Conservation (phyloP, 2,888 invertebrate genomes). For the Aplocera efformata region DNA sequence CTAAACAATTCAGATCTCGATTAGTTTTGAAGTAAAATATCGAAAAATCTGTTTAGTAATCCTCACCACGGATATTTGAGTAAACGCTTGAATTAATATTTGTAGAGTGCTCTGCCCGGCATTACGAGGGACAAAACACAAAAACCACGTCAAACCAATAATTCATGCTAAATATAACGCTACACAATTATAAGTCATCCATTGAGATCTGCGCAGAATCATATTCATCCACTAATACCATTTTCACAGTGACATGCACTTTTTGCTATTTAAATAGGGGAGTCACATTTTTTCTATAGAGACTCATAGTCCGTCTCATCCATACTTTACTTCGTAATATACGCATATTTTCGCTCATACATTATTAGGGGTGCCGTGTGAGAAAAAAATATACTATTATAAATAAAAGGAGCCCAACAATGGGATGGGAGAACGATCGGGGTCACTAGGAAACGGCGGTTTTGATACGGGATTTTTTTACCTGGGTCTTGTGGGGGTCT, state of each 20-base stretch:
- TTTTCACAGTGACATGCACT: slow-evolving; percentile 77
- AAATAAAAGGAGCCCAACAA: slow-evolving; percentile 75
- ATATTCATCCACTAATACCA: slow-evolving; percentile 77
- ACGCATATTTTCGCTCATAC: slow-evolving; percentile 77
- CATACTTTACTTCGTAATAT: slow-evolving; percentile 54
- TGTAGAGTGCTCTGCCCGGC: slow-evolving; percentile 9
- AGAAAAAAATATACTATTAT: slow-evolving; percentile 79
- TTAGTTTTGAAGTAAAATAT: neutral
- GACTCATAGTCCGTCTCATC: slow-evolving; percentile 33
- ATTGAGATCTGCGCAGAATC: slow-evolving; percentile 72
- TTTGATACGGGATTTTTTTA: slow-evolving; percentile 79
- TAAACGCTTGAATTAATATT: slow-evolving; percentile 11
- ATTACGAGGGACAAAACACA: slow-evolving; percentile 32
- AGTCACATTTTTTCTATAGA: slow-evolving; percentile 69
- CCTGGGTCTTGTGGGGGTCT: slow-evolving; percentile 67
- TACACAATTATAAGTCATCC: slow-evolving; percentile 78
- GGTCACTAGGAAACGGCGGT: slow-evolving; percentile 81
- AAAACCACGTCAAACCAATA: slow-evolving; percentile 74
- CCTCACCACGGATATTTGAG: neutral
- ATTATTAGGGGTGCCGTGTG: slow-evolving; percentile 77
- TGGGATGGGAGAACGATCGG: slow-evolving; percentile 78
- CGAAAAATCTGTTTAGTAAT: neutral
- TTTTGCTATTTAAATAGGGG: slow-evolving; percentile 79
- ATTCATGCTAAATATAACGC: slow-evolving; percentile 77
- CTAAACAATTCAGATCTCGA: neutral